A percentile compares a stretch with the other conserved stretches of the same genome.
Evolutionary conservation across 2,797 vertebrate genomes (phyloP).

Genomic region (Euthynnus affinis): DNA sequence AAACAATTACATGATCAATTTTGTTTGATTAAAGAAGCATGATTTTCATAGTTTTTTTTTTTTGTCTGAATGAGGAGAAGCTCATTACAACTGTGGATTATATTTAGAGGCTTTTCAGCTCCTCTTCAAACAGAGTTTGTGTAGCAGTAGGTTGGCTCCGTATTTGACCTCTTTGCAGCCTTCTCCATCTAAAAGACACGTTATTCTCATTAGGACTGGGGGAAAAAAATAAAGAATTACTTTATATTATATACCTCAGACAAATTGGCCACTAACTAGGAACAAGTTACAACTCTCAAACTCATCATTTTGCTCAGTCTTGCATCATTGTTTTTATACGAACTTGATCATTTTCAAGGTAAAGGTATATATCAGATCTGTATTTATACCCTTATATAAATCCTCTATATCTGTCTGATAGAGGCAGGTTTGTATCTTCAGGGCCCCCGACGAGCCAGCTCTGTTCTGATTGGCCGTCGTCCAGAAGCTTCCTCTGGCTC

Average conservation of each 20-base stretch:
- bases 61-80: neutral
- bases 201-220: constrained; percentile 33
- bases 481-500: no score
- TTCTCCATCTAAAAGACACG: neutral
- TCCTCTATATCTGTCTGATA: no score
- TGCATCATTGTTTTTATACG: neutral
- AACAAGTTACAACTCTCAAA: neutral
- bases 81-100: constrained; percentile 42
- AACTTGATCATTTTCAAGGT: no score
- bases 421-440: no score
- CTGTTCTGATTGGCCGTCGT: no score
- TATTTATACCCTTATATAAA: no score
- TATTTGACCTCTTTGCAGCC: constrained; percentile 22
- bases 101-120: constrained; percentile 43
- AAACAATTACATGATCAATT: constrained; percentile 59
- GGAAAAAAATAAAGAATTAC: constrained; percentile 10
- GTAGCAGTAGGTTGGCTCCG: neutral
- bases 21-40: constrained; percentile 50
- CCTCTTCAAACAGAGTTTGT: neutral
- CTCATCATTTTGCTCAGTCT: neutral
- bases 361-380: no score
- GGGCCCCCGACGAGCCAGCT: no score
- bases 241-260: neutral
- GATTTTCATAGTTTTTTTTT: constrained; percentile 14
- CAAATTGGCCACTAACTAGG: no score